These are phyloP conservation scores for Pseudococcus longispinus DNA, from an alignment of 2,888 invertebrate species.

Conservation along the genomic window DNA sequence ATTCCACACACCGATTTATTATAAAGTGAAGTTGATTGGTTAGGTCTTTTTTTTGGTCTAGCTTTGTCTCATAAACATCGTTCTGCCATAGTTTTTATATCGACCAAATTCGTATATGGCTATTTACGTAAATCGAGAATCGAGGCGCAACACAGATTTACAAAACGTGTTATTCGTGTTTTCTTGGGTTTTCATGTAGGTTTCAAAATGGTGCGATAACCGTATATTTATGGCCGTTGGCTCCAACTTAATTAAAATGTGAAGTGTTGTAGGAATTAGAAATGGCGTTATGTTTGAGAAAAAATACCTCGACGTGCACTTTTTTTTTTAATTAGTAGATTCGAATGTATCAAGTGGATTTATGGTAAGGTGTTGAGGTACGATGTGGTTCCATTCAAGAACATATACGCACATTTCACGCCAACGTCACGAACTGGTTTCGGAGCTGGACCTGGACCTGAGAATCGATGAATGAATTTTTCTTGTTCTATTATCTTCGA, in stretches of 20 bases:
- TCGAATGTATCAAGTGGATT: not conserved
- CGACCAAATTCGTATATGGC: not conserved
- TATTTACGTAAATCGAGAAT: no score
- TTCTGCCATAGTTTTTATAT: not conserved
- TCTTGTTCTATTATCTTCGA: not conserved
- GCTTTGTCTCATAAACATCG: not conserved
- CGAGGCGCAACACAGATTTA: no score
- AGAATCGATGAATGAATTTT: slow-evolving; percentile 8
- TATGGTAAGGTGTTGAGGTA: not conserved
- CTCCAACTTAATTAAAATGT: slow-evolving; percentile 1
- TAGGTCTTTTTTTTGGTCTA: not conserved
- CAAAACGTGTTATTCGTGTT: slow-evolving; percentile 13
- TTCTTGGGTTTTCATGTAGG: not conserved
- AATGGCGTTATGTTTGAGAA: not conserved
- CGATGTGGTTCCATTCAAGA: not conserved
- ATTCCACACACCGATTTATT: slow-evolving; percentile 16
- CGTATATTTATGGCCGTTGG: not conserved
- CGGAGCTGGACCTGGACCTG: not conserved
- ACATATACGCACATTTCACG: not conserved
- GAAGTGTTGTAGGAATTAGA: not conserved
- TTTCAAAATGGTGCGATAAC: not conserved
- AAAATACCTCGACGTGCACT: not conserved
- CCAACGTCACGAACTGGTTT: slow-evolving; percentile 16
- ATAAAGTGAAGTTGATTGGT: slow-evolving; percentile 48
- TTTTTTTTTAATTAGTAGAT: not conserved